phyloP scores from a whole-genome alignment of 2,113 vertebrate species.

The Polypterus senegalus region DNA sequence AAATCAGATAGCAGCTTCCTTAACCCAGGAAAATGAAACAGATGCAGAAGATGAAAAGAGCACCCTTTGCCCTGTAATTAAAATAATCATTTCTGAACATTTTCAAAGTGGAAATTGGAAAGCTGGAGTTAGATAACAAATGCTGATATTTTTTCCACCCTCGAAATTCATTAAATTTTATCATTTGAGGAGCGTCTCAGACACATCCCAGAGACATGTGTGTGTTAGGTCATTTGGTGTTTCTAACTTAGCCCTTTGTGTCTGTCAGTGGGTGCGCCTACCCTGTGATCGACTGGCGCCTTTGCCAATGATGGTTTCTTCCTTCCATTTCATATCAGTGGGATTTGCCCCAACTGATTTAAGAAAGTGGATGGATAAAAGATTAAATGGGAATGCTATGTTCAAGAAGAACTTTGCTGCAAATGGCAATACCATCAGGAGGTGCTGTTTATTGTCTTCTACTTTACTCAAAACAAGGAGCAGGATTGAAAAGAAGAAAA shows the following conservation, averaged over 20 bases:
- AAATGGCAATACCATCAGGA: no score
- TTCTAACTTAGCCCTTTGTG: slow-evolving; percentile 17
- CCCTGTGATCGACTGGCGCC: neutral
- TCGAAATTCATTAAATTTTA: slow-evolving; percentile 10
- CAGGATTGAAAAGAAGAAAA: no score
- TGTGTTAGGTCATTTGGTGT: slow-evolving; percentile 12
- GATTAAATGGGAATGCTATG: no score
- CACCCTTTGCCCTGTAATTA: slow-evolving; percentile 26
- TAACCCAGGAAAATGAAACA: slow-evolving; percentile 27
- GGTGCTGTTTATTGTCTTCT: no score
- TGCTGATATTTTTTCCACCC: slow-evolving; percentile 21
- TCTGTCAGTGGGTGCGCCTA: slow-evolving; percentile 33
- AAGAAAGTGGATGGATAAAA: no score
- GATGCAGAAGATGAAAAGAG: slow-evolving; percentile 40
- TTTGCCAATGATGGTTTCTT: no score
- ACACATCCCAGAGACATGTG: slow-evolving; percentile 29
- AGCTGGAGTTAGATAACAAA: slow-evolving; percentile 16
- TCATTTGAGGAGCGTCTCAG: slow-evolving; percentile 32
- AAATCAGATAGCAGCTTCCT: slow-evolving; percentile 18
- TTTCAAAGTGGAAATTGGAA: slow-evolving; percentile 33
- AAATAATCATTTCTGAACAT: slow-evolving; percentile 49
- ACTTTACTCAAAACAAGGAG: no score
- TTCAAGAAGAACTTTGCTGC: no score
- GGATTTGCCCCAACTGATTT: no score
- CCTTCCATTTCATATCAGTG: no score